Percentiles rank a stretch among this genome's conserved stretches.
Evolutionary conservation across 1,140 invertebrate genomes (phyloP).

Genomic region (Eupeodes corollae): DNA sequence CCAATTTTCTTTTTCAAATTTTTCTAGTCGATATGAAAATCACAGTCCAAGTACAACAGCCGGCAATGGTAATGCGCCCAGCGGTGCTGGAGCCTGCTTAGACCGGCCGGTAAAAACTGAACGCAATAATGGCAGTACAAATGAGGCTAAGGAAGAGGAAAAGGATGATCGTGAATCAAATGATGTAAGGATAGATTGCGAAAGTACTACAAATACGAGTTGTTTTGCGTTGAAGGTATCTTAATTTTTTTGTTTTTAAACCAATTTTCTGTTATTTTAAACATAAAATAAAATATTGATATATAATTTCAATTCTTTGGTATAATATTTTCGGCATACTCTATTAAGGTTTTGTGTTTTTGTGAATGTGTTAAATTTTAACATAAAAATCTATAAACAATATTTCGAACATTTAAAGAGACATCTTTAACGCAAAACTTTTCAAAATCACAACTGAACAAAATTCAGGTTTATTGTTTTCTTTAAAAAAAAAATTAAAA

Average conservation of each 20-base stretch:
- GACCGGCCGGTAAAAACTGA: conserved; percentile 35
- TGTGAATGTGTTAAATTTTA: not conserved
- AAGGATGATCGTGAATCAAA: conserved; percentile 29
- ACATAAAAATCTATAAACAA: too few species aligned
- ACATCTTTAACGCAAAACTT: not conserved
- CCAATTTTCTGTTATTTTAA: too few species aligned
- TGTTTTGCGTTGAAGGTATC: conserved; percentile 6
- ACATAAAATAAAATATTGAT: too few species aligned
- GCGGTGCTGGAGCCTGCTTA: conserved; percentile 9
- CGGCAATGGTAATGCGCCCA: conserved; percentile 28
- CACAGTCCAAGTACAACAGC: conserved; percentile 37
- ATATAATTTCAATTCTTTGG: not conserved
- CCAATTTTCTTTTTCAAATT: not conserved
- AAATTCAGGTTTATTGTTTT: not conserved
- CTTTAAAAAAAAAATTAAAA: not conserved
- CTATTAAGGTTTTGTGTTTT: not conserved
- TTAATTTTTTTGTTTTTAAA: not conserved
- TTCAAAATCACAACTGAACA: not conserved
- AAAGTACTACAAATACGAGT: not conserved
- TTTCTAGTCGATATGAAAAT: conserved; percentile 33
- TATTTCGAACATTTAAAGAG: not conserved
- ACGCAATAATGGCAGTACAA: conserved; percentile 35
- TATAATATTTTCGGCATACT: not conserved
- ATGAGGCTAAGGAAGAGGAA: conserved; percentile 28
- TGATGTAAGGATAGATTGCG: conserved; percentile 19